These are phyloP conservation scores for Glareola pratincola DNA, from an alignment of 2,113 vertebrate species.

Conservation along the genomic window DNA sequence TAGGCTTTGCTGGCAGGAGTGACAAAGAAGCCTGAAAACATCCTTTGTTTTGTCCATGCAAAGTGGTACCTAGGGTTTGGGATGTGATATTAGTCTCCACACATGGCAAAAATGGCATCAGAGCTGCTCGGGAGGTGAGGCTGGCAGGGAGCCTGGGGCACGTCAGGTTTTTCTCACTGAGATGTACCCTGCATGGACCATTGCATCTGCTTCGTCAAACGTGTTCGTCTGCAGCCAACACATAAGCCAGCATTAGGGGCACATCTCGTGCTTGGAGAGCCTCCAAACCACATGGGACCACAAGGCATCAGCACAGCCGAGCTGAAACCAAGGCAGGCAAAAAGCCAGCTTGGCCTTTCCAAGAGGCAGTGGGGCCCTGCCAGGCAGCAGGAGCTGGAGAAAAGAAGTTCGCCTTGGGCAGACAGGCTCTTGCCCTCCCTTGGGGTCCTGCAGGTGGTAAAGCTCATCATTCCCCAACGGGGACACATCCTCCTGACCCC, in stretches of 20 bases:
- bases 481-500: neutral
- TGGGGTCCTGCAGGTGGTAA: neutral
- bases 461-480: neutral
- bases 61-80: neutral
- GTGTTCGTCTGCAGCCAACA: neutral
- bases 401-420: neutral
- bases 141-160: neutral
- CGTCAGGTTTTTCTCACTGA: neutral
- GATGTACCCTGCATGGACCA: neutral
- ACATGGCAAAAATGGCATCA: neutral
- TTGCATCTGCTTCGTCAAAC: neutral
- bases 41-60: neutral
- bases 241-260: neutral
- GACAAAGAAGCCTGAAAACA: conserved; percentile 1
- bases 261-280: neutral
- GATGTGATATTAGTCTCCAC: neutral
- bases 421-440: neutral
- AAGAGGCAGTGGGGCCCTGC: neutral
- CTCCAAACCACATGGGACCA: neutral
- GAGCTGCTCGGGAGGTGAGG: neutral
- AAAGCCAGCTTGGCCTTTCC: neutral
- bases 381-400: neutral
- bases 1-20: neutral
- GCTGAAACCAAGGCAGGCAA: neutral
- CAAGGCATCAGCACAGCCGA: neutral